Percentiles rank a stretch among this genome's conserved stretches.
These are phyloP conservation scores for Oreotrochilus melanogaster DNA, from an alignment of 2,113 vertebrate species.

Conservation along the genomic window DNA sequence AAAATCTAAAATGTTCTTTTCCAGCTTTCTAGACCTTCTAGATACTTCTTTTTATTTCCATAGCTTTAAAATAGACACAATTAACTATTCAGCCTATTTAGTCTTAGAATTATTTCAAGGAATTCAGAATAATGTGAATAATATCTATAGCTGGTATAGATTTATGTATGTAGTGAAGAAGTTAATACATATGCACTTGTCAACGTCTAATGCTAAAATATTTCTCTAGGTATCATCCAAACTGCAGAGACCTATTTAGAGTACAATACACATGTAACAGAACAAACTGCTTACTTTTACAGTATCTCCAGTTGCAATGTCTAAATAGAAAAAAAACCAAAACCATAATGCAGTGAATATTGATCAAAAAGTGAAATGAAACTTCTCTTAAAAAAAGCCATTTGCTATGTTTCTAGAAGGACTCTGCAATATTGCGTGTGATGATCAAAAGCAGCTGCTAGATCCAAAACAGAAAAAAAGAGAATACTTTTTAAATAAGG, in stretches of 20 bases:
- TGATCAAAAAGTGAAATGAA: neutral
- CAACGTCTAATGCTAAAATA: neutral
- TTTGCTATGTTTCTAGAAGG: neutral
- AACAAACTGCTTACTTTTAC: neutral
- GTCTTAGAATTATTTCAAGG: neutral
- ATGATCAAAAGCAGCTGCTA: neutral
- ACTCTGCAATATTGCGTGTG: neutral
- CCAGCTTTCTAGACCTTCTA: neutral
- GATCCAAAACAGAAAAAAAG: neutral
- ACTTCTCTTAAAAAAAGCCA: neutral
- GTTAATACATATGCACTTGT: neutral
- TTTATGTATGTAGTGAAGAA: neutral
- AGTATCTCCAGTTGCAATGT: neutral
- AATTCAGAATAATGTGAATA: neutral
- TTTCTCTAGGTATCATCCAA: neutral
- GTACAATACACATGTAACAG: neutral
- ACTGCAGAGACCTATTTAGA: neutral
- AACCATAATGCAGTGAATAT: neutral
- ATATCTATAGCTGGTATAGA: neutral
- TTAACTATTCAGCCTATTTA: accelerated
- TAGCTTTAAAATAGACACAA: neutral
- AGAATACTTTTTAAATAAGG: neutral
- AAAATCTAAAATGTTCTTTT: neutral
- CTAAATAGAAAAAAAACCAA: neutral
- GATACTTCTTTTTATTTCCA: neutral